phyloP scores from a whole-genome alignment of 64 coral and sea anemone species.

The Montipora cactus region DNA sequence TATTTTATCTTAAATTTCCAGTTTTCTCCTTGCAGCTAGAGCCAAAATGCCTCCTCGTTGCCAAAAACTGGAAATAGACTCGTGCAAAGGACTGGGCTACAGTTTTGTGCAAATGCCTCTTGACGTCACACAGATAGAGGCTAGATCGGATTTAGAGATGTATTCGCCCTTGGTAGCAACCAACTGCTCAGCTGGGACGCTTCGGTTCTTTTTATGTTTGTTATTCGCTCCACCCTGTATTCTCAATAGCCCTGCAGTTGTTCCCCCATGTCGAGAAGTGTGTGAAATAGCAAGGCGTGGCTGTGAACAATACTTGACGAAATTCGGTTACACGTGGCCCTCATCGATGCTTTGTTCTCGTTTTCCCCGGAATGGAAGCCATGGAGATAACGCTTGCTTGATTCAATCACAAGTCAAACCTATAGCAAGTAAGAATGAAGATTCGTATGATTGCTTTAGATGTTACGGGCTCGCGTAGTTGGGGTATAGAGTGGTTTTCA shows the following conservation, averaged over 20 bases:
- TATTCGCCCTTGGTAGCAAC: background rate
- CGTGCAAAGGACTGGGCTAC: conserved; percentile 9
- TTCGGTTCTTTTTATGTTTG: conserved; percentile 28
- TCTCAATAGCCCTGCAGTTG: background rate
- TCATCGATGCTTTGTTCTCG: background rate
- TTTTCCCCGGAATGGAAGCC: background rate
- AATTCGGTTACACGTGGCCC: background rate
- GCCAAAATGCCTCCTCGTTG: background rate
- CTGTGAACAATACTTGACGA: background rate
- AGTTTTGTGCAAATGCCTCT: conserved; percentile 6
- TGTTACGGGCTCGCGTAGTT: no score
- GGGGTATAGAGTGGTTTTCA: no score
- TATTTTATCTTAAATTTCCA: background rate
- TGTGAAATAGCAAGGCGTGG: conserved; percentile 19
- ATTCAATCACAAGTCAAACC: background rate
- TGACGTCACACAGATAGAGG: background rate
- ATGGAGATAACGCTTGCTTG: background rate
- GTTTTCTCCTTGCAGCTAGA: no score
- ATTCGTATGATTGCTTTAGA: background rate
- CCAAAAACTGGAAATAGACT: background rate
- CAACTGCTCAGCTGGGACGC: background rate
- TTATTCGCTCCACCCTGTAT: conserved; percentile 17
- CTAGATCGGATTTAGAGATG: background rate
- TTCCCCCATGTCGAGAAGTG: conserved; percentile 13
- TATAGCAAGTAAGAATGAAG: background rate